phyloP scores from a whole-genome alignment of 2,113 vertebrate species.

The Aegotheles bennettii region DNA sequence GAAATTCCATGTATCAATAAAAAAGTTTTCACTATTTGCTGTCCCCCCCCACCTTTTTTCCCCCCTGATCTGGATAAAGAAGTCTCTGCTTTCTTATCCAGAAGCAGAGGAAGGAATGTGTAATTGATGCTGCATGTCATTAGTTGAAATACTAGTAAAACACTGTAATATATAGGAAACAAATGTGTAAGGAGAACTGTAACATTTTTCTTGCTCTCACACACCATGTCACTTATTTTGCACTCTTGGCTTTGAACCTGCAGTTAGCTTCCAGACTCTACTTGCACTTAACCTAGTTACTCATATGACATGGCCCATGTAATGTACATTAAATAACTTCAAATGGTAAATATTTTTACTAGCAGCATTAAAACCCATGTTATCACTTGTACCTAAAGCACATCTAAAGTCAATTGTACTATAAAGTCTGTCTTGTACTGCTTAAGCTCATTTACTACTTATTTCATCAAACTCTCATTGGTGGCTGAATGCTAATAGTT shows the following conservation, averaged over 20 bases:
- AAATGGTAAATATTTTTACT: not conserved
- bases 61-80: not conserved
- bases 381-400: not conserved
- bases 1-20: not conserved
- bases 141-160: not conserved
- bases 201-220: not conserved
- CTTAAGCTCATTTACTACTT: not conserved
- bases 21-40: not conserved
- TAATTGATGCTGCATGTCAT: not conserved
- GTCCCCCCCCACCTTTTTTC: too few relatives aligned
- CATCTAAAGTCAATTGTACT: not conserved
- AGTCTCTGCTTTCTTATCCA: not conserved
- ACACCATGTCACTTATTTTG: not conserved
- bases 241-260: not conserved
- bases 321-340: not conserved
- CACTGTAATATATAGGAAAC: not conserved
- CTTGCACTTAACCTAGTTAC: not conserved
- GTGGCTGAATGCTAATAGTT: not conserved
- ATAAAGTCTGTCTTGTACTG: not conserved
- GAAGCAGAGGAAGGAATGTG: not conserved
- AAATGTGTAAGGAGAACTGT: not conserved
- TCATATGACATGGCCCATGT: rapidly evolving
- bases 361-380: not conserved
- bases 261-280: not conserved
- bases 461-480: not conserved